Base-by-base conservation (phyloP, 2,113 vertebrate genomes). In the Rhizomys pruinosus region DNA sequence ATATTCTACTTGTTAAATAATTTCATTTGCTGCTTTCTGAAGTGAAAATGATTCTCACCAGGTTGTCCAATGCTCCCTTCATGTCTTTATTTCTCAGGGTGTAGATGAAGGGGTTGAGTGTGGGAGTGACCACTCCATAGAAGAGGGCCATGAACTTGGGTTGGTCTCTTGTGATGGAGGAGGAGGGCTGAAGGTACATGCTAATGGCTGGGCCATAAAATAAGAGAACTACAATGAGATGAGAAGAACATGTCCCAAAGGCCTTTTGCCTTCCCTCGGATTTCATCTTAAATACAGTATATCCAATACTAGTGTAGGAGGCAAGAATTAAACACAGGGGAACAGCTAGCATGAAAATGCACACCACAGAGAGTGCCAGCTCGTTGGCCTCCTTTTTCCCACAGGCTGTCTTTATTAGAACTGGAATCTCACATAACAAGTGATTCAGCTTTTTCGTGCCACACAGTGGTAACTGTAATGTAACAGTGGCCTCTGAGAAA, bases 201-300 rank as follows among this genome's bases (percentile, higher is more conserved):
- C 80, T 92, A 27, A 95, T 96, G 2, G 0, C 85, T 11, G 94
- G 92, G 0, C 94, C 92, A 57, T 95, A 96, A 39, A 96, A 96
- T 5, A 96, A 39, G 27, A 72, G 91, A 59, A 97, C 92, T 8
- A 97, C 96, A n/a, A 94, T 84, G 19, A 96, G 74, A 59, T 97
- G 96, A 25, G 93, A 97, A 1, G 92, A 96, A 63, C 95, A 96
- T 11, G 93, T 97, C 1, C 91, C 90, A 89, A 97, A 94, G 29
- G 92, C 89, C 68, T 94, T 97, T 79, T 52, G 89, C n/a, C 87
- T 93, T 29, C 88, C 91, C 59, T 71, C 78, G 11, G 72, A 71
- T 4, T 92, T 94, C 9, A 93, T 95, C 68, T 69, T 92, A n/a
- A 95, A 16, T 7, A 96, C 32, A 74, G 93, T 47, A 55, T 22